Evolutionary conservation across 2,797 vertebrate species (phyloP).

Genomic region (Acanthurus tractus): DNA sequence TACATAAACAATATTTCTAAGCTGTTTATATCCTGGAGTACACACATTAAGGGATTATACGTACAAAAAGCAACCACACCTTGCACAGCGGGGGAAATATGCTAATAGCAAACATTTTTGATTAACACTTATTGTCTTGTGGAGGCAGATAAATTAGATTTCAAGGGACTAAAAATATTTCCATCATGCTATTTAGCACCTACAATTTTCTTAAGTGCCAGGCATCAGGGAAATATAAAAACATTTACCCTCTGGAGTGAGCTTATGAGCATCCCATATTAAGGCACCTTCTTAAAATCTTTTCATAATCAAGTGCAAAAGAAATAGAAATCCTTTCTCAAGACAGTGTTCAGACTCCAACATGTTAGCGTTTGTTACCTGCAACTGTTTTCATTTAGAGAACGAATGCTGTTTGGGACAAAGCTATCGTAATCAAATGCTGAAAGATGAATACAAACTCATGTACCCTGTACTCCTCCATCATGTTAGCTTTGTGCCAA

Average conservation of each 20-base stretch:
- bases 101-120: constrained; percentile 18
- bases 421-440: constrained; percentile 5
- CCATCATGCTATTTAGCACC: background rate
- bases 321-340: background rate
- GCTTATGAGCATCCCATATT: background rate
- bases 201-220: background rate
- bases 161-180: constrained; percentile 4
- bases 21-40: constrained; percentile 14
- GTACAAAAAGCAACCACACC: background rate
- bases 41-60: background rate
- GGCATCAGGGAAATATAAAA: background rate
- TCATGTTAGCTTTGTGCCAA: background rate
- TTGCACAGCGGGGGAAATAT: constrained; percentile 25
- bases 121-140: constrained; percentile 14
- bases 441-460: constrained; percentile 15
- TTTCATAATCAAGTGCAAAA: background rate
- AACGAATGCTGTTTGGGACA: constrained; percentile 6
- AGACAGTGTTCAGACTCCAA: background rate
- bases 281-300: background rate
- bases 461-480: background rate
- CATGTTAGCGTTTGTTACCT: background rate
- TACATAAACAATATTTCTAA: background rate
- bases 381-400: constrained; percentile 10
- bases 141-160: constrained; percentile 5
- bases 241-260: background rate